Percentiles rank a stretch among this genome's conserved stretches.
phyloP scores from a whole-genome alignment of 2,888 invertebrate species.

The Furcula furcula region DNA sequence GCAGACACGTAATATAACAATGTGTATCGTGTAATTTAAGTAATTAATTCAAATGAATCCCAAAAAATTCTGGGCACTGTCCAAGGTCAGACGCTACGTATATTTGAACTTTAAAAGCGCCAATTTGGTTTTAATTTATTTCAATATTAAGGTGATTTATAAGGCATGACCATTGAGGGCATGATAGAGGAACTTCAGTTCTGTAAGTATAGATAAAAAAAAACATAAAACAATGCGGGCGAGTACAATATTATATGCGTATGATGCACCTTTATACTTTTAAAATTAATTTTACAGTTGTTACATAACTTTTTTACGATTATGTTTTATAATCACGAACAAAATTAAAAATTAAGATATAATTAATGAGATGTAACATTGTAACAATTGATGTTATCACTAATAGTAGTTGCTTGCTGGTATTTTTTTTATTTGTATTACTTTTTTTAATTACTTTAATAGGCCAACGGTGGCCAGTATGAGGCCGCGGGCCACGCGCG shows the following conservation, averaged over 20 bases:
- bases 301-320: slow-evolving; percentile 3
- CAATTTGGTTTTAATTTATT: slow-evolving; percentile 43
- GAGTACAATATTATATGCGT: slow-evolving; percentile 13
- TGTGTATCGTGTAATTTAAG: slow-evolving; percentile 19
- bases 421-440: too few relatives aligned
- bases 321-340: too few relatives aligned
- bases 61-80: slow-evolving; percentile 31
- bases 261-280: slow-evolving; percentile 21
- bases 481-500: too few relatives aligned
- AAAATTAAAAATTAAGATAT: too few relatives aligned
- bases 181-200: slow-evolving; percentile 46
- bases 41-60: slow-evolving; percentile 36
- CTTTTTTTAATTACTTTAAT: too few relatives aligned
- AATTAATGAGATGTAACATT: too few relatives aligned
- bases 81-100: slow-evolving; percentile 50
- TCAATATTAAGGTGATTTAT: slow-evolving; percentile 59
- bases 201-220: slow-evolving; percentile 24
- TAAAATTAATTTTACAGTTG: slow-evolving; percentile 14
- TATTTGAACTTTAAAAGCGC: slow-evolving; percentile 36
- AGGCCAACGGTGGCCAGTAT: too few relatives aligned
- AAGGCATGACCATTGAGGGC: slow-evolving; percentile 64
- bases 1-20: slow-evolving; percentile 29
- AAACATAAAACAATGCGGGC: slow-evolving; percentile 24
- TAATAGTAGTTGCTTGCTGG: too few relatives aligned
- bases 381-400: too few relatives aligned